Evolutionary conservation across 2,888 invertebrate species (phyloP).

Genomic region (Acrocera orbiculus): DNA sequence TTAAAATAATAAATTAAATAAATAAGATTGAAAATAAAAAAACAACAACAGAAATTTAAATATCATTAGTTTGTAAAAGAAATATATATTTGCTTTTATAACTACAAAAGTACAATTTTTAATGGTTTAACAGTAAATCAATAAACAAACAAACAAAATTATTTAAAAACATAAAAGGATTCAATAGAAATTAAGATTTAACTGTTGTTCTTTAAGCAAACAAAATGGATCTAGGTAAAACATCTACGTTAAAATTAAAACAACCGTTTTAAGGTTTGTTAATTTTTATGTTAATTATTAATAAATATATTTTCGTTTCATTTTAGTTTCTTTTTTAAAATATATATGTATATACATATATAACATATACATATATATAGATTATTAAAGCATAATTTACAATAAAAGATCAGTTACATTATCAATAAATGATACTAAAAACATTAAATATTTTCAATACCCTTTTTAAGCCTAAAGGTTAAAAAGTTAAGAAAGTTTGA

Average conservation of each 20-base stretch:
- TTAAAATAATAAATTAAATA: constrained; percentile 2
- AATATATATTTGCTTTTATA: constrained; percentile 9
- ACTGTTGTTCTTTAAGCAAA: constrained; percentile 15
- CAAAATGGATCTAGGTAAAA: constrained; percentile 9
- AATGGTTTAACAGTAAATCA: constrained; percentile 8
- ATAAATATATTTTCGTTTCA: too few relatives aligned
- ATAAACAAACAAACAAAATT: constrained; percentile 6
- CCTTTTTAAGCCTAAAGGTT: too few relatives aligned
- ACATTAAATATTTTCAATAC: too few relatives aligned
- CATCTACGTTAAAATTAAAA: constrained; percentile 5
- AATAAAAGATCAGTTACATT: too few relatives aligned
- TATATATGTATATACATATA: too few relatives aligned
- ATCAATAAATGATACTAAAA: too few relatives aligned
- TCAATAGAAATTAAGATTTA: constrained; percentile 17
- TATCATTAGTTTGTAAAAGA: constrained; percentile 4
- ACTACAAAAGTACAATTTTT: constrained; percentile 12
- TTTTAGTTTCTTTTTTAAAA: too few relatives aligned
- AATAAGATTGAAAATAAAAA: constrained; percentile 5
- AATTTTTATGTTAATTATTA: constrained; percentile 6
- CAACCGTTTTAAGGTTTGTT: constrained; percentile 7
- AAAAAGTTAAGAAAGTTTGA: too few relatives aligned
- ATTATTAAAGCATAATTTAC: too few relatives aligned
- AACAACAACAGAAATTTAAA: constrained; percentile 6
- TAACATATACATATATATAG: too few relatives aligned
- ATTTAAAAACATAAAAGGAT: constrained; percentile 10